A percentile compares a stretch with the other conserved stretches of the same genome.
Evolutionary conservation across 2,797 vertebrate species (phyloP).

Genomic region (Cynopterus sphinx): DNA sequence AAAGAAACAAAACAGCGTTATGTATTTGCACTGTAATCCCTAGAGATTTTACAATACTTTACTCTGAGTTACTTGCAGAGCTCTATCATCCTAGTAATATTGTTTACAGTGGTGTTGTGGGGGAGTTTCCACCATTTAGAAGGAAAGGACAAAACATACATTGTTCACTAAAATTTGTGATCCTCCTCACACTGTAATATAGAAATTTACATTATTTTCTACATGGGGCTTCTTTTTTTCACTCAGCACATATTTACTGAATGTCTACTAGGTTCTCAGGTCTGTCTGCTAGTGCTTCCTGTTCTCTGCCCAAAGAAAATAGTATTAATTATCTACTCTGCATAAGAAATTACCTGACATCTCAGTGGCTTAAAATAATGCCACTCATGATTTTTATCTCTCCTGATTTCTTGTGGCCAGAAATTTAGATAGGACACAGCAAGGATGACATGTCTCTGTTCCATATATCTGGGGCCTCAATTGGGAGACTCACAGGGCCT

Average conservation of each 20-base stretch:
- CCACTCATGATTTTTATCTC: neutral
- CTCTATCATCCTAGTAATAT: slow-evolving; percentile 24
- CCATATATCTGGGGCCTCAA: neutral
- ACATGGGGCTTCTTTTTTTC: neutral
- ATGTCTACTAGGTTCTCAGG: neutral
- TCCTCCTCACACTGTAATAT: neutral
- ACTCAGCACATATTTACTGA: neutral
- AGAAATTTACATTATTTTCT: slow-evolving; percentile 29
- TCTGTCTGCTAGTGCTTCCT: neutral
- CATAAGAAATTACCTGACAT: neutral
- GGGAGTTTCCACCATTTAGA: neutral
- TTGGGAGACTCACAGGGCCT: neutral
- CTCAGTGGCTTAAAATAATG: neutral
- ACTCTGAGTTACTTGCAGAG: slow-evolving; percentile 49
- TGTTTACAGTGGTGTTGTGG: neutral
- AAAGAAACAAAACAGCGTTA: slow-evolving; percentile 45
- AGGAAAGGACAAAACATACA: neutral
- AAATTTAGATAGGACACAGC: neutral
- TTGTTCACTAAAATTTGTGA: neutral
- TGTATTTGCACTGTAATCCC: neutral
- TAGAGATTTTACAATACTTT: slow-evolving; percentile 33
- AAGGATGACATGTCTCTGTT: neutral
- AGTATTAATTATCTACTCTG: neutral
- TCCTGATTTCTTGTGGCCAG: neutral
- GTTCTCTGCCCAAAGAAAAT: neutral